Evolutionary conservation across 2,113 vertebrate genomes (phyloP), one percentile per base, ranked within the genome.

Genomic region (Oreochromis aureus): DNA sequence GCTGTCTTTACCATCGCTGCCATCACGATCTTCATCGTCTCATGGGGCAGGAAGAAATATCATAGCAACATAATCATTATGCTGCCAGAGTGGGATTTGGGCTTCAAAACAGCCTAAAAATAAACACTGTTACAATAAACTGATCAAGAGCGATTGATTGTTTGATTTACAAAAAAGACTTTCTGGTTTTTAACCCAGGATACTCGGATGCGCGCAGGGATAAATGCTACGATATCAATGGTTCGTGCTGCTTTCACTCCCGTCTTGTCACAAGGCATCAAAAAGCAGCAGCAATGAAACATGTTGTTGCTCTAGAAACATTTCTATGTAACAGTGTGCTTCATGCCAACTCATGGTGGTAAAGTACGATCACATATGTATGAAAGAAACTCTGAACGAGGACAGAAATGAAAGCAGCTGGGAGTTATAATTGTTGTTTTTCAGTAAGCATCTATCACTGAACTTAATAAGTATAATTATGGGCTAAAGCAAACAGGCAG

Each of bases 271-370:
- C 13, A 30, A 46, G 41, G 24, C 58, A 48, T 12, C 55, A 10
- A 36, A 54, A 30, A 44, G 8, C 15, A 87, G 78, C 34, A 69
- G 63, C 19, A 51, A 76, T 19, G 6, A 86, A 36, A 51, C 44
- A 32, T 82, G 69, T 41, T 27, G 73, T 90, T 92, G 76, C 86
- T 80, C 73, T 71, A 87, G 87, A 86, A 91, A 86, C 73, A 8
- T 80, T 86, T 82, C 59, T 55, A 10, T 27, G 71, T 30, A 86
- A 66, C 41, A 41, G 41, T 48, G 13, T 2, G 3, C 71, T 76
- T 30, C 15, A 76, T 76, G 15, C 3, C 44, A 76, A 27, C 15
- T 30, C 48, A 48, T 76, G 9, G 7, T 69, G n/a, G 15, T 58
- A 66, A 24, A 73, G 22, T 3, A n/a, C 4, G n/a, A 41, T 34